Conservation (phyloP, 2,113 vertebrate genomes). For the human region DNA sequence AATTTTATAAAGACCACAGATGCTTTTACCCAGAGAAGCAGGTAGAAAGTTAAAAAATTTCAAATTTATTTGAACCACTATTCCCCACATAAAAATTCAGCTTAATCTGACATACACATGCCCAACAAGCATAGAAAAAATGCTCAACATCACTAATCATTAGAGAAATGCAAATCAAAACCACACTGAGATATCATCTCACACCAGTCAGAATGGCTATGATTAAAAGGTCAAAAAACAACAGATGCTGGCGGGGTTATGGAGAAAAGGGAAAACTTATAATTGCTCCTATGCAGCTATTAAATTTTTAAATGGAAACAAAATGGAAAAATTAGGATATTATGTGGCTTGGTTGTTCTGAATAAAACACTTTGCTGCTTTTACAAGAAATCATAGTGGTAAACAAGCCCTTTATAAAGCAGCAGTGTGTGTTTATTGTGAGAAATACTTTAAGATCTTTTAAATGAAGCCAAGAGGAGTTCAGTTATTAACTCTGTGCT, state of each 20-base stretch:
- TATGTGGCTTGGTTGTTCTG: background rate
- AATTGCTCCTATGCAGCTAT: background rate
- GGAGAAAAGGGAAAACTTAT: too few relatives aligned
- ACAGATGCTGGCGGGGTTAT: too few relatives aligned
- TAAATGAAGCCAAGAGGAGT: background rate
- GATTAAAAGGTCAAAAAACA: too few relatives aligned
- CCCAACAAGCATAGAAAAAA: too few relatives aligned
- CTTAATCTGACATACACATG: background rate
- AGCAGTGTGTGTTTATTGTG: background rate
- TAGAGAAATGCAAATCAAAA: too few relatives aligned
- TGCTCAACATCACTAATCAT: too few relatives aligned
- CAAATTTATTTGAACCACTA: background rate
- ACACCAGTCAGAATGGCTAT: too few relatives aligned
- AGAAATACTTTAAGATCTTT: background rate
- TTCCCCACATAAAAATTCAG: background rate
- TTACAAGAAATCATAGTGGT: background rate
- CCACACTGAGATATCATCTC: too few relatives aligned
- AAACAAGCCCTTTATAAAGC: background rate
- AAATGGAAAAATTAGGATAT: background rate
- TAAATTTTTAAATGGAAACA: background rate
- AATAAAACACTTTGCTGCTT: background rate
- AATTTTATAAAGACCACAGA: background rate
- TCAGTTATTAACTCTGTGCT: background rate
- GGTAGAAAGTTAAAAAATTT: background rate
- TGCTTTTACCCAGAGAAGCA: background rate